A percentile compares a stretch with the other conserved stretches of the same genome.
Evolutionary conservation across 2,113 vertebrate species (phyloP).

Genomic region (Coryphaenoides rupestris): DNA sequence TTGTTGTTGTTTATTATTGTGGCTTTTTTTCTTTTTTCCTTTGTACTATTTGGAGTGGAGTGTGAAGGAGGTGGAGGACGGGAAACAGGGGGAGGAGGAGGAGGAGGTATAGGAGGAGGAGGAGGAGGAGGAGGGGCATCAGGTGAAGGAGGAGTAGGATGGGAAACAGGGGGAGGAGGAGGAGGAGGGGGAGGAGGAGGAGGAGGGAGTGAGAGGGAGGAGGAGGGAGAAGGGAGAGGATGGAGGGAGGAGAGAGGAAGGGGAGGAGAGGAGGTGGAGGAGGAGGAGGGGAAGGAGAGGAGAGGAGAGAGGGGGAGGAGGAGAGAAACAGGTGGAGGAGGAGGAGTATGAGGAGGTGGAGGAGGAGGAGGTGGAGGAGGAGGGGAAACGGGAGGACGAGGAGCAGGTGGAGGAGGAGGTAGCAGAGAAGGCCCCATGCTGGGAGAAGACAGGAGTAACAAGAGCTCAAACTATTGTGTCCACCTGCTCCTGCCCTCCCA

Average conservation of each 20-base stretch:
- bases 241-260: background rate
- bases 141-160: background rate
- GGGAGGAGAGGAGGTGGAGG: background rate
- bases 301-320: too few species aligned
- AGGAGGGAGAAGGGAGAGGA: too few species aligned
- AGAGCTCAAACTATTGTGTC: slow-evolving; percentile 68
- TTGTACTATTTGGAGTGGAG: slow-evolving; percentile 3
- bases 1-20: slow-evolving; percentile 3
- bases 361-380: too few species aligned
- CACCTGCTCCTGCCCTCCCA: slow-evolving; percentile 56
- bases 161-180: slow-evolving; percentile 18
- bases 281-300: too few species aligned
- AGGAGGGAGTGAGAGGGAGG: too few species aligned
- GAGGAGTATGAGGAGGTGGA: too few species aligned
- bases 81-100: too few species aligned
- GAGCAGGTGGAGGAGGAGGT: slow-evolving; percentile 28
- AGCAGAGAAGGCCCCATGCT: slow-evolving; percentile 48
- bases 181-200: slow-evolving; percentile 27
- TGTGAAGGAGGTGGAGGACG: background rate
- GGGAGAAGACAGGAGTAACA: slow-evolving; percentile 70
- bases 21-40: slow-evolving; percentile 25
- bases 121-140: too few species aligned
- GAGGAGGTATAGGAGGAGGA: too few species aligned
- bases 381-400: slow-evolving; percentile 16
- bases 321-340: too few species aligned